Base-by-base conservation (phyloP, 2,888 invertebrate species). In the Oscheius sp. region DNA sequence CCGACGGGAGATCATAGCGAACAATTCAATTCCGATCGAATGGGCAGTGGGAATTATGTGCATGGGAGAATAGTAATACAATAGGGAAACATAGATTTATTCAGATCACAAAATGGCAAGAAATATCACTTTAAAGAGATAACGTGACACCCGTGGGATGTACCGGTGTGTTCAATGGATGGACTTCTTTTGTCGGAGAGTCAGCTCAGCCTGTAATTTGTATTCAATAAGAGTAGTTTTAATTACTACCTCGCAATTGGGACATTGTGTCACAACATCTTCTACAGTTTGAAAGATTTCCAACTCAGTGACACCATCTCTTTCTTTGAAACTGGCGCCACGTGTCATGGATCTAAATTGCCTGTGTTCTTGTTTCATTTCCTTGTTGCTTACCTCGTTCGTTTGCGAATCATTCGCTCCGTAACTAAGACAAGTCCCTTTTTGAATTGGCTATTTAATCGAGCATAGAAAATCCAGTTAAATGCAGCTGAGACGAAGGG, bases 381-480 rank as follows among this genome's bases (percentile, higher is more conserved):
- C 49, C 52, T 66, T 7, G n/a, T 52, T 55, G 27, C 13, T 63
- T 53, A 78, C 80, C 73, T 78, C 9, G 81, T 82, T 43, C 80
- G 68, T 68, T 83, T 83, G 35, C 83, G 69, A 16, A 80, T 78
- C 80, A 81, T 78, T 43, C 83, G 58, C 63, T 83, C 83, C 0
- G 82, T 81, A 1, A 83, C 83, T 21, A 83, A 52, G 0, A 82
- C 78, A 23, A 83, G 73, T 76, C 83, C 83, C 49, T 83, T 83
- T 64, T 82, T 82, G 78, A 84, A 83, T 75, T 84, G 84, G 59
- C 79, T 80, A 64, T 84, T 84, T 29, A 84, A 75, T 35, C 79
- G 76, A 7, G 84, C 84, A 63, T 84, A 84, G 72, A 84, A 80
- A 27, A 83, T 78, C 84, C 84, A 84, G 64, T 84, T 84, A 61